Conservation (phyloP, 2,888 invertebrate species). For the Phoronis australis region DNA sequence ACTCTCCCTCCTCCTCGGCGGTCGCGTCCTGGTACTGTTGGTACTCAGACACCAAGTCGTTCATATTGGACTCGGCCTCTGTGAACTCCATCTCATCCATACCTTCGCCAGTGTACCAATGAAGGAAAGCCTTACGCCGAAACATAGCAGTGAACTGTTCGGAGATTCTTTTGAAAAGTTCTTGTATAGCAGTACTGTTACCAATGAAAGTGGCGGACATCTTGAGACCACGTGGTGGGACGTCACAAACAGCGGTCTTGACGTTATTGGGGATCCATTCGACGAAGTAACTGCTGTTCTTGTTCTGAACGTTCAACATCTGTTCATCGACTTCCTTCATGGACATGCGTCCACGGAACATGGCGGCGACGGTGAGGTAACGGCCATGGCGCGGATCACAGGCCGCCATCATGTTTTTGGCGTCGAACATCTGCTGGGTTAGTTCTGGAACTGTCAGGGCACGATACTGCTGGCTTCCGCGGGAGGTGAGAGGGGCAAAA, state of each 20-base stretch:
- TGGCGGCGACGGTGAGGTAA: slow-evolving; percentile 44
- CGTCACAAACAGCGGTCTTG: slow-evolving; percentile 76
- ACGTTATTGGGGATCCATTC: slow-evolving; percentile 46
- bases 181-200: slow-evolving; percentile 51
- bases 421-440: slow-evolving; percentile 72
- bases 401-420: slow-evolving; percentile 69
- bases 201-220: slow-evolving; percentile 90
- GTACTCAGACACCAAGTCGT: slow-evolving; percentile 57
- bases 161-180: slow-evolving; percentile 44
- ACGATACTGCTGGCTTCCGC: slow-evolving; percentile 65
- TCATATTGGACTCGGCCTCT: slow-evolving; percentile 94
- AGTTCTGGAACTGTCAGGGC: slow-evolving; percentile 39
- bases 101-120: slow-evolving; percentile 96
- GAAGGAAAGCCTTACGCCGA: slow-evolving; percentile 91
- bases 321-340: slow-evolving; percentile 62
- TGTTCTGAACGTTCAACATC: slow-evolving; percentile 74
- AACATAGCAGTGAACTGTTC: slow-evolving; percentile 78
- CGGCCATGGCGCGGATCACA: slow-evolving; percentile 40
- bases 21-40: slow-evolving; percentile 51
- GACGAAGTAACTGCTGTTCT: slow-evolving; percentile 40
- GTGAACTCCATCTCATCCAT: slow-evolving; percentile 98
- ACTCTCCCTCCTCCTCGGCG: slow-evolving; percentile 30
- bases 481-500: slow-evolving; percentile 80
- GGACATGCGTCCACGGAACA: slow-evolving; percentile 49
- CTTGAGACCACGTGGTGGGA: slow-evolving; percentile 81